These are phyloP conservation scores for Clarias magur DNA, from an alignment of 2,113 vertebrate genomes.

Conservation along the genomic window DNA sequence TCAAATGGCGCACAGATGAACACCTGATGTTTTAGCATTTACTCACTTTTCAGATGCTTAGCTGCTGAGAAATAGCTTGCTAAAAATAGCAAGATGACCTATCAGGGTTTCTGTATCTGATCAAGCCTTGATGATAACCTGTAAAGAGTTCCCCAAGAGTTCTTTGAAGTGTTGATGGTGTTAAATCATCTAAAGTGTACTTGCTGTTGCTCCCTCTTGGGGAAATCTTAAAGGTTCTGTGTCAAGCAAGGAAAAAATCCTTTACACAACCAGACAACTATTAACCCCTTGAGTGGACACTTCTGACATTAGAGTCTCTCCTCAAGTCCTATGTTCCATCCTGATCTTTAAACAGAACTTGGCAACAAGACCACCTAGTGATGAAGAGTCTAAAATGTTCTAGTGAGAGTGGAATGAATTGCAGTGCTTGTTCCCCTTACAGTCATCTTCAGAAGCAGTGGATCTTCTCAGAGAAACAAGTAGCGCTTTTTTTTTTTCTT, in stretches of 20 bases:
- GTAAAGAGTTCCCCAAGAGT: background rate
- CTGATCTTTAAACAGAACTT: background rate
- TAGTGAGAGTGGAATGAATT: background rate
- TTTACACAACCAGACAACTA: background rate
- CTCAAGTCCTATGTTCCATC: background rate
- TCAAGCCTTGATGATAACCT: background rate
- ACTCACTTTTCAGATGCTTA: background rate
- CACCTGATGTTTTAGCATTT: background rate
- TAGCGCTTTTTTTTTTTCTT: background rate
- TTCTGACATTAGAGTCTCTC: background rate
- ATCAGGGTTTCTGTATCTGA: background rate
- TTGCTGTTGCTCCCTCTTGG: background rate
- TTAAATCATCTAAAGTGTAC: background rate
- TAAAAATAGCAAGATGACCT: background rate
- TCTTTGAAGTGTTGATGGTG: background rate
- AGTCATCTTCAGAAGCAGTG: background rate
- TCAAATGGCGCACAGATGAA: background rate
- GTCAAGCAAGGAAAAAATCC: background rate
- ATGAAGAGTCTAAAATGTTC: background rate
- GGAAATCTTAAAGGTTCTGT: background rate
- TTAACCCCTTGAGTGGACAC: background rate
- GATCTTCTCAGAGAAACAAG: background rate
- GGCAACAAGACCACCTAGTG: background rate
- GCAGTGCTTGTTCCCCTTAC: background rate
- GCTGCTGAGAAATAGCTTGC: background rate